Evolutionary conservation across 2,888 invertebrate genomes (phyloP), one percentile per base, ranked within the genome.

Genomic region (Hypolimnas misippus): DNA sequence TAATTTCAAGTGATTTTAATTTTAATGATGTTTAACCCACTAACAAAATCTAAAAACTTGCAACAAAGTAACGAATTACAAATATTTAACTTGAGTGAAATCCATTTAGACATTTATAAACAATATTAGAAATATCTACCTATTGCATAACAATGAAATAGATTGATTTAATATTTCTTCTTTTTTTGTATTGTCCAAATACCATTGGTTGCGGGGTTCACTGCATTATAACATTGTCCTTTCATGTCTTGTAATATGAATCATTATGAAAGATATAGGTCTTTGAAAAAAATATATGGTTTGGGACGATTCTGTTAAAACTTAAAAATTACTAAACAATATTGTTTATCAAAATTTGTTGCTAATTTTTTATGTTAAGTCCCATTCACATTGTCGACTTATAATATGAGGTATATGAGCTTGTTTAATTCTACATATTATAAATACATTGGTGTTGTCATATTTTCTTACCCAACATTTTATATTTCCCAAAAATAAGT

Each of bases 11-110:
- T 35, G 33, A 57, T 35, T 52, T 61, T 57, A 44, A 57, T 59
- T 67, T 65, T 66, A 64, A 60, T 67, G 46, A 63, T 68, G 59
- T 72, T 68, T 72, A 73, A 73, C 70, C 65, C 57, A 72, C 71
- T 74, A 74, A 74, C 35, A 38, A 35, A 38, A 38, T 38, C 67
- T 65, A 60, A 61, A 66, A 66, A 56, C 50, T 58, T 62, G 57
- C 62, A 65, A 53, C 52, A 65, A 62, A 49, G 61, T 57, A 63
- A 54, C 42, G 66, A 61, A 21, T 46, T 46, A 44, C 10, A 17
- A 44, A 44, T 44, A 44, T 21, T 19, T 12, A 21, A 46, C 12
- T 46, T 21, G 44, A 46, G 19, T 46, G 19, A 14, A 49, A 49
- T 8, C 7, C 14, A 10, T 14, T 49, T 14, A 4, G 14, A 8